These are phyloP conservation scores for Myotis yumanensis DNA, from an alignment of 2,113 vertebrate genomes.

Conservation along the genomic window DNA sequence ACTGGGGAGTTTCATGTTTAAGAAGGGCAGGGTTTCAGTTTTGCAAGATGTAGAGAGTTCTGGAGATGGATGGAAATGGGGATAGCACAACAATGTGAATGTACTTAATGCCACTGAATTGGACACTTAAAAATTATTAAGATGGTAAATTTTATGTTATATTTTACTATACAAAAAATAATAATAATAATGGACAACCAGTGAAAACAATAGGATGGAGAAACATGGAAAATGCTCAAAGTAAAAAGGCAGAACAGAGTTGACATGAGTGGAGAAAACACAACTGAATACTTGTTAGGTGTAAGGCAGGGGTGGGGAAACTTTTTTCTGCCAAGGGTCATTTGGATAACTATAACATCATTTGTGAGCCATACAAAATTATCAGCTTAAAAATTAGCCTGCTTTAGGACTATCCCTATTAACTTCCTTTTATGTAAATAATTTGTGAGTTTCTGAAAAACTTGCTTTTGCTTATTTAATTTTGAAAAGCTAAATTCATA, in stretches of 20 bases:
- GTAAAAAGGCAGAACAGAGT: not conserved
- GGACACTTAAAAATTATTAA: not conserved
- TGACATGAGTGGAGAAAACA: rapidly evolving
- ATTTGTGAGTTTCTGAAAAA: too few relatives aligned
- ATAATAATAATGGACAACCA: not conserved
- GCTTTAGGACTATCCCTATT: too few relatives aligned
- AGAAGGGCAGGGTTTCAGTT: not conserved
- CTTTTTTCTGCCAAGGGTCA: too few relatives aligned
- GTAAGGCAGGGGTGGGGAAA: too few relatives aligned
- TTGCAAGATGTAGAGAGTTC: not conserved
- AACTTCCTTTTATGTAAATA: too few relatives aligned
- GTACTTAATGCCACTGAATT: not conserved
- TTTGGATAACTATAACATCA: too few relatives aligned
- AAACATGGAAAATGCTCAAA: not conserved
- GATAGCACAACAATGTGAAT: not conserved
- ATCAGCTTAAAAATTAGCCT: too few relatives aligned
- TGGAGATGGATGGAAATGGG: not conserved
- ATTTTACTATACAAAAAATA: not conserved
- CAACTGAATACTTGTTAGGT: not conserved
- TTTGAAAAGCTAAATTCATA: too few relatives aligned
- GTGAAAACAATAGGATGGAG: not conserved
- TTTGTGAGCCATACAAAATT: too few relatives aligned
- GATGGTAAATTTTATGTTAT: not conserved
- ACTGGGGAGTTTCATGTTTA: not conserved
- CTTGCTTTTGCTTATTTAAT: too few relatives aligned